phyloP scores from a whole-genome alignment of 2,113 vertebrate genomes.

The Salvelinus sp. region DNA sequence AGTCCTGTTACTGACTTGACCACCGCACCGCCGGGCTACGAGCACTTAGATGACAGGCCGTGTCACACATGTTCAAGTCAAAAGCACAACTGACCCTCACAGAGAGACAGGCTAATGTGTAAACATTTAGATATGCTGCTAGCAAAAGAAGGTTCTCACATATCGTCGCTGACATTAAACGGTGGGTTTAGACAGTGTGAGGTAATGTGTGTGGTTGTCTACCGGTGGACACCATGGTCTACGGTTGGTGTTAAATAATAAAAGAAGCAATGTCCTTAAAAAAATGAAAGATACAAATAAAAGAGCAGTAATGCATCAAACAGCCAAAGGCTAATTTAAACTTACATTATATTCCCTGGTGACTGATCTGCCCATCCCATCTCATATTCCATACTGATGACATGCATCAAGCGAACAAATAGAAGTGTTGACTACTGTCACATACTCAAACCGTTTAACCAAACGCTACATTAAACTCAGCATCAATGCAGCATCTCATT shows the following conservation, averaged over 20 bases:
- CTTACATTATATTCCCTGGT: not conserved
- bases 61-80: constrained; percentile 20
- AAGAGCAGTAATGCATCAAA: not conserved
- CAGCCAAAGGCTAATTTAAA: not conserved
- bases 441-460: not conserved
- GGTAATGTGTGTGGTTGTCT: not conserved
- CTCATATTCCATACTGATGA: not conserved
- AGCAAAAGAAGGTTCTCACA: not conserved
- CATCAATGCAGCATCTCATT: not conserved
- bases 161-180: not conserved
- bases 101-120: not conserved
- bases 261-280: too few relatives aligned
- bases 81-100: constrained; percentile 14
- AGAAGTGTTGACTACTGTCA: not conserved
- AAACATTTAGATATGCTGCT: not conserved
- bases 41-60: constrained; percentile 12
- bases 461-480: not conserved
- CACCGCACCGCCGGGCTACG: not conserved
- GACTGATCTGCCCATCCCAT: not conserved
- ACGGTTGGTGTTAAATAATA: not conserved
- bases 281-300: too few relatives aligned
- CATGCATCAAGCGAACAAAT: not conserved
- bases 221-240: not conserved
- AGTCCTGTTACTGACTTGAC: constrained; percentile 25
- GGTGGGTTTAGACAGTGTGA: not conserved